Conservation (phyloP, 2,888 invertebrate species). For the Synergus japonicus region DNA sequence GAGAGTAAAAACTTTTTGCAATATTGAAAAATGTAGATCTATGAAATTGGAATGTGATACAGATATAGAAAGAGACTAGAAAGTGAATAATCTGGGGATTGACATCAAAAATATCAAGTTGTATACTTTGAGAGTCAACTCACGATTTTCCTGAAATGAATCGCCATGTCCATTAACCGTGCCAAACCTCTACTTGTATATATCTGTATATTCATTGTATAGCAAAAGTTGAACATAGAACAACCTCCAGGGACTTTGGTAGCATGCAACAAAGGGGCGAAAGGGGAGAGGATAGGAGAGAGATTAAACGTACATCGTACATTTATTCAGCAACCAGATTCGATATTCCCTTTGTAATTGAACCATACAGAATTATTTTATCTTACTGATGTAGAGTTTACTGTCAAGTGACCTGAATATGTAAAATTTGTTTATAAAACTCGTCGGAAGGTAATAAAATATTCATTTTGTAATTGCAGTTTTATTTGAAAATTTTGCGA, state of each 20-base stretch:
- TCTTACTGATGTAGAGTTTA: slow-evolving; percentile 13
- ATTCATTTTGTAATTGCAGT: not conserved
- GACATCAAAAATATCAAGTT: not conserved
- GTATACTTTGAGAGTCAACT: slow-evolving; percentile 15
- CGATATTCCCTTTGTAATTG: slow-evolving; percentile 61
- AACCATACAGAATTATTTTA: slow-evolving; percentile 29
- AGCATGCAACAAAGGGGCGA: slow-evolving; percentile 58
- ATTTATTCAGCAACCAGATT: slow-evolving; percentile 62
- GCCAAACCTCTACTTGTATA: slow-evolving; percentile 34
- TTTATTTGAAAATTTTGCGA: too few species aligned
- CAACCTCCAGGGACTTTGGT: slow-evolving; percentile 61
- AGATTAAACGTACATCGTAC: slow-evolving; percentile 67
- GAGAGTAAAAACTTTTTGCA: not conserved
- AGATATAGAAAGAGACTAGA: not conserved
- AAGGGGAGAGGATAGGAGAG: slow-evolving; percentile 34
- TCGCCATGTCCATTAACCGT: slow-evolving; percentile 3
- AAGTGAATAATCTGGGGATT: not conserved
- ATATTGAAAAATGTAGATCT: not conserved
- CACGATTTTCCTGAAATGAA: slow-evolving; percentile 34
- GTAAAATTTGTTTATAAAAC: not conserved
- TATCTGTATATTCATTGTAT: not conserved
- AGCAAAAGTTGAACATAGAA: slow-evolving; percentile 35
- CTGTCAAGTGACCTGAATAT: not conserved
- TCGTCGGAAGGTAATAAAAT: not conserved
- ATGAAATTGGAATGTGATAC: not conserved